A percentile compares a stretch with the other conserved stretches of the same genome.
Conservation (phyloP, 2,888 invertebrate genomes). For the Epirrita christyi region DNA sequence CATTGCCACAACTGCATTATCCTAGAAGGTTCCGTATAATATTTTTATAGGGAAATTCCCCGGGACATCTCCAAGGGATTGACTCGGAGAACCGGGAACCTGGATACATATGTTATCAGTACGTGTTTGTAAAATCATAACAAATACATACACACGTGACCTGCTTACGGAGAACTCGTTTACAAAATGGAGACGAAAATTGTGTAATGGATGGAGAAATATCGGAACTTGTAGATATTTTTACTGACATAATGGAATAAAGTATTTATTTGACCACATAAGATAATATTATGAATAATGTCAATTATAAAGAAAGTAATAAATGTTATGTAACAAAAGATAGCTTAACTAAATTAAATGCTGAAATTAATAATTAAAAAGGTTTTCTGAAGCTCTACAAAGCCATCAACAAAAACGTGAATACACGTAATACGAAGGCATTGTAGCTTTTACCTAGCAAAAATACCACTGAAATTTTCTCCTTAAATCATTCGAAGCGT, state of each 20-base stretch:
- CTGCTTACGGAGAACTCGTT: constrained; percentile 30
- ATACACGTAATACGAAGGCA: constrained; percentile 20
- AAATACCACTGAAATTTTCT: constrained; percentile 50
- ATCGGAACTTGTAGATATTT: constrained; percentile 6
- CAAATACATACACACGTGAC: constrained; percentile 46
- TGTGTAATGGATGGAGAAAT: constrained; percentile 21
- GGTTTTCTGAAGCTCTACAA: no score
- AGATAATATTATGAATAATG: no score
- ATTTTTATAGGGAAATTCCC: constrained; percentile 66
- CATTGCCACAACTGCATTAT: constrained; percentile 28
- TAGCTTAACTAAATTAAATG: no score
- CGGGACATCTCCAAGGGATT: constrained; percentile 59
- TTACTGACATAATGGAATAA: neutral
- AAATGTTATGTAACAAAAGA: no score
- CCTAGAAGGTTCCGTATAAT: constrained; percentile 44
- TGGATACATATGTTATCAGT: constrained; percentile 41
- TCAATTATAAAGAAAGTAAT: no score
- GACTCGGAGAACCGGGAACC: constrained; percentile 38
- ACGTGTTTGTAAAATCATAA: constrained; percentile 60
- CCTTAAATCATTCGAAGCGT: constrained; percentile 60
- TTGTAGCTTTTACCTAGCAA: constrained; percentile 43
- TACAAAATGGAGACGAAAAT: constrained; percentile 33
- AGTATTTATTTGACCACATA: neutral
- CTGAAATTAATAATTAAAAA: no score
- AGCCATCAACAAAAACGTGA: constrained; percentile 29